Conservation (phyloP, 1,140 invertebrate genomes). For the Medauroidea extradentata region DNA sequence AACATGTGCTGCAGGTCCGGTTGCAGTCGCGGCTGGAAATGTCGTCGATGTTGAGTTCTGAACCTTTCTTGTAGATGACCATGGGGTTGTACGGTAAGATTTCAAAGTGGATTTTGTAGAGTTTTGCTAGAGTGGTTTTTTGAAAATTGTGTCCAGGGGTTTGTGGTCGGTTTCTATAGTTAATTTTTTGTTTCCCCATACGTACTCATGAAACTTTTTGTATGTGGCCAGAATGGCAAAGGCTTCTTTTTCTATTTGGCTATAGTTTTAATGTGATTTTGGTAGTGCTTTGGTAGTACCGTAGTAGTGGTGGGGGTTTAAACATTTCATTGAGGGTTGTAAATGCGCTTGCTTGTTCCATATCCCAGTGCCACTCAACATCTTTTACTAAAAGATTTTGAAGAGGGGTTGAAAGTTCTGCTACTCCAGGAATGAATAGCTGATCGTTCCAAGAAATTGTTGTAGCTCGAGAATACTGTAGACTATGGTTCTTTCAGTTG, state of each 20-base stretch:
- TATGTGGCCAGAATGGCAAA: too few species aligned
- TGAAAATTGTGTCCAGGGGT: constrained; percentile 33
- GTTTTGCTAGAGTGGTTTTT: constrained; percentile 33
- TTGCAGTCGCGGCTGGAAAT: too few species aligned
- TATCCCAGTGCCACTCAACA: constrained; percentile 31
- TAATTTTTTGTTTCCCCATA: constrained; percentile 27
- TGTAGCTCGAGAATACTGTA: constrained; percentile 19
- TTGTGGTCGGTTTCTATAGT: constrained; percentile 37
- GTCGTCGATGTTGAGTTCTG: too few species aligned
- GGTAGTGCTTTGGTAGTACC: constrained; percentile 21
- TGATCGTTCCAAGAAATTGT: constrained; percentile 28
- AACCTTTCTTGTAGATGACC: constrained; percentile 15
- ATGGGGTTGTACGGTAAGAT: constrained; percentile 2
- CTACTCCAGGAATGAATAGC: constrained; percentile 22
- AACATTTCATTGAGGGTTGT: constrained; percentile 27
- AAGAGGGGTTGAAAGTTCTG: constrained; percentile 25
- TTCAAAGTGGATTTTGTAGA: constrained; percentile 30
- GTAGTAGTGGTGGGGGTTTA: constrained; percentile 11
- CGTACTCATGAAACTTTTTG: constrained; percentile 26
- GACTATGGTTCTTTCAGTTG: constrained; percentile 21
- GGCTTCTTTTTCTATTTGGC: too few species aligned
- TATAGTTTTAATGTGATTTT: constrained; percentile 21
- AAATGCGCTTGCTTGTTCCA: constrained; percentile 15
- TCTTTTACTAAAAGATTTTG: constrained; percentile 28
- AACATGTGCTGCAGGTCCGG: too few species aligned